Evolutionary conservation across 2,888 invertebrate genomes (phyloP).

Genomic region (Hirtodrosophila trivittata): DNA sequence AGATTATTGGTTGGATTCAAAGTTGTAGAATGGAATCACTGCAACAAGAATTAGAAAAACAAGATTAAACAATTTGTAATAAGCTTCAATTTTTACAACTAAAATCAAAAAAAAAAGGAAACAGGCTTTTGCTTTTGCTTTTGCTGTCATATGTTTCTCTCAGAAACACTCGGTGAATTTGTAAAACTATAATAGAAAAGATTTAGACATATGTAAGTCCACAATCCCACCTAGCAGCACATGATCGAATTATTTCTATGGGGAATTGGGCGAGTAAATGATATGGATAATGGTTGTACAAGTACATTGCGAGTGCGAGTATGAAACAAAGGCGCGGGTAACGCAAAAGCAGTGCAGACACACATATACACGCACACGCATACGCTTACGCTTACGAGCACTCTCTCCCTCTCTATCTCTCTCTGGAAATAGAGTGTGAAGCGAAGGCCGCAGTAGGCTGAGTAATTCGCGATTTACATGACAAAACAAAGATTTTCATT

Average conservation of each 20-base stretch:
- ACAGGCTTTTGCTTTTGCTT: no score
- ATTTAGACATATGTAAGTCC: constrained; percentile 14
- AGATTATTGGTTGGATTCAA: constrained; percentile 60
- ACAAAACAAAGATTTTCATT: constrained; percentile 37
- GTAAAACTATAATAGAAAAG: constrained; percentile 4
- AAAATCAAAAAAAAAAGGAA: neutral
- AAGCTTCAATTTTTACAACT: constrained; percentile 11
- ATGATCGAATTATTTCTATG: constrained; percentile 63
- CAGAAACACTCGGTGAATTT: no score
- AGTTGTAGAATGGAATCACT: constrained; percentile 74
- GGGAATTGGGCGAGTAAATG: constrained; percentile 63
- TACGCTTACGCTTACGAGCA: constrained; percentile 14
- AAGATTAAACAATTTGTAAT: constrained; percentile 17
- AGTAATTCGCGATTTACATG: constrained; percentile 32
- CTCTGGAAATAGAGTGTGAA: constrained; percentile 33
- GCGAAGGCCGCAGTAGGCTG: constrained; percentile 27
- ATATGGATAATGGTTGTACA: constrained; percentile 65
- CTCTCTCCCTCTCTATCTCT: constrained; percentile 18
- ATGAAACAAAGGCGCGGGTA: constrained; percentile 72
- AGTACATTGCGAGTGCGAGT: no score
- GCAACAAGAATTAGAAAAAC: constrained; percentile 46
- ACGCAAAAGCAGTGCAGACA: constrained; percentile 69
- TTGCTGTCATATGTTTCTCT: no score
- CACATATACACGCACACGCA: constrained; percentile 36
- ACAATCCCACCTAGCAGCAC: constrained; percentile 49